phyloP scores from a whole-genome alignment of 2,888 invertebrate species.

The Laspeyria flexula region DNA sequence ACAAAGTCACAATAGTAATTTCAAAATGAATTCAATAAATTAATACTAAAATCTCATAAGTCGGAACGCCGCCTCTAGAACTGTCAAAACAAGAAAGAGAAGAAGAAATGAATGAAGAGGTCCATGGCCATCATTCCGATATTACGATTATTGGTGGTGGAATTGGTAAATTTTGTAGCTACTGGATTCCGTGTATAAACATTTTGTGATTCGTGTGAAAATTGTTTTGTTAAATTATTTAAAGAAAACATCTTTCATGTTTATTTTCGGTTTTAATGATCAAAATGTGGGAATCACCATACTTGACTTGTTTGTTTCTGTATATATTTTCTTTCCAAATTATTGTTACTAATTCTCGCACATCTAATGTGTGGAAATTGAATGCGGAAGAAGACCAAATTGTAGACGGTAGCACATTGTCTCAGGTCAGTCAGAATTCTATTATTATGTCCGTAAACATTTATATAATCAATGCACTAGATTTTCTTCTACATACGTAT shows the following conservation, averaged over 20 bases:
- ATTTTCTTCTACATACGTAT: constrained; percentile 38
- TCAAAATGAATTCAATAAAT: too few relatives aligned
- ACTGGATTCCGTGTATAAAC: constrained; percentile 54
- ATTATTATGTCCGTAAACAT: constrained; percentile 49
- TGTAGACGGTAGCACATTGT: constrained; percentile 87
- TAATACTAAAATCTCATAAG: not conserved
- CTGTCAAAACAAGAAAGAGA: constrained; percentile 42
- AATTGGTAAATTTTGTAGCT: constrained; percentile 59
- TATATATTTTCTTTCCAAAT: constrained; percentile 91
- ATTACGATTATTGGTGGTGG: constrained; percentile 50
- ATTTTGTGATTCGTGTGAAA: constrained; percentile 60
- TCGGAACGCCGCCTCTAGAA: constrained; percentile 17
- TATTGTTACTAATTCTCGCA: constrained; percentile 91
- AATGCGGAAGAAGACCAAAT: constrained; percentile 92
- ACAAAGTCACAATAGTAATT: not conserved
- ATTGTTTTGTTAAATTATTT: constrained; percentile 46
- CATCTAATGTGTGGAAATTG: constrained; percentile 93
- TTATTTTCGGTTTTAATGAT: constrained; percentile 58
- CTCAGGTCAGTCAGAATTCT: constrained; percentile 76
- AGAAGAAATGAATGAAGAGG: constrained; percentile 45
- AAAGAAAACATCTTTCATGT: constrained; percentile 63
- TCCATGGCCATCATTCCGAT: constrained; percentile 62
- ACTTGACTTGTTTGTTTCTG: constrained; percentile 87
- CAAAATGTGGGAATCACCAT: constrained; percentile 86
- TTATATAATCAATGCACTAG: constrained; percentile 70